phyloP scores from a whole-genome alignment of 2,797 vertebrate genomes.

The Ctenopoma multispine region DNA sequence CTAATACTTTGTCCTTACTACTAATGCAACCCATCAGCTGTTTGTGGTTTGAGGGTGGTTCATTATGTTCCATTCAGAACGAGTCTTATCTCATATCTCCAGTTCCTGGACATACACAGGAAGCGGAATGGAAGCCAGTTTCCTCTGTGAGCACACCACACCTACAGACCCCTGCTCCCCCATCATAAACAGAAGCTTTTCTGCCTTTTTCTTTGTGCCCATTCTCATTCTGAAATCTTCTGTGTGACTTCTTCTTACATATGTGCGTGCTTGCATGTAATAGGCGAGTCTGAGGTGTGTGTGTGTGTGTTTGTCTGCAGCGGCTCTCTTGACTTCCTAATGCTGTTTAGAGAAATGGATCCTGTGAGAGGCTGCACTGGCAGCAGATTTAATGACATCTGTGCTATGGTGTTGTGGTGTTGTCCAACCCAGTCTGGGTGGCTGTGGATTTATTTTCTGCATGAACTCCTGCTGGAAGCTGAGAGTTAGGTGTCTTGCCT shows the following conservation, averaged over 20 bases:
- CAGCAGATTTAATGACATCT: slow-evolving; percentile 41
- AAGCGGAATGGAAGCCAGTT: slow-evolving; percentile 50
- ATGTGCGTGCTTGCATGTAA: neutral
- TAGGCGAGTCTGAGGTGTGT: neutral
- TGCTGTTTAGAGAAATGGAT: slow-evolving; percentile 35
- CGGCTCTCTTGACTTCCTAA: slow-evolving; percentile 20
- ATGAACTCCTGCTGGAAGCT: slow-evolving; percentile 20
- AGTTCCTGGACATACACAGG: slow-evolving; percentile 62
- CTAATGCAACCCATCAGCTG: neutral
- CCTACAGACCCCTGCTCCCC: slow-evolving; percentile 36
- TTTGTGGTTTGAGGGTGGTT: neutral
- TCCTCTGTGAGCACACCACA: slow-evolving; percentile 62
- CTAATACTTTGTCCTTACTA: neutral
- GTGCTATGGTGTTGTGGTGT: slow-evolving; percentile 28
- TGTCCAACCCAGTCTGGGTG: slow-evolving; percentile 5
- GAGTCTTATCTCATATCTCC: slow-evolving; percentile 29
- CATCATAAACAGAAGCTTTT: slow-evolving; percentile 9
- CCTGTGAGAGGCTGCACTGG: slow-evolving; percentile 25
- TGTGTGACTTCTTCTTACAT: neutral
- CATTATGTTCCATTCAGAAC: slow-evolving; percentile 33
- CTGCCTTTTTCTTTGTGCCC: neutral
- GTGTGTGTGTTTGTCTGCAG: neutral
- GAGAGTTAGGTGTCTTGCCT: slow-evolving; percentile 11
- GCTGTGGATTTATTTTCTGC: slow-evolving; percentile 23
- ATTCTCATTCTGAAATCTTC: neutral